Percentiles rank a stretch among this genome's conserved stretches.
phyloP scores from a whole-genome alignment of 2,888 invertebrate species.

The Esperia sulphurella region DNA sequence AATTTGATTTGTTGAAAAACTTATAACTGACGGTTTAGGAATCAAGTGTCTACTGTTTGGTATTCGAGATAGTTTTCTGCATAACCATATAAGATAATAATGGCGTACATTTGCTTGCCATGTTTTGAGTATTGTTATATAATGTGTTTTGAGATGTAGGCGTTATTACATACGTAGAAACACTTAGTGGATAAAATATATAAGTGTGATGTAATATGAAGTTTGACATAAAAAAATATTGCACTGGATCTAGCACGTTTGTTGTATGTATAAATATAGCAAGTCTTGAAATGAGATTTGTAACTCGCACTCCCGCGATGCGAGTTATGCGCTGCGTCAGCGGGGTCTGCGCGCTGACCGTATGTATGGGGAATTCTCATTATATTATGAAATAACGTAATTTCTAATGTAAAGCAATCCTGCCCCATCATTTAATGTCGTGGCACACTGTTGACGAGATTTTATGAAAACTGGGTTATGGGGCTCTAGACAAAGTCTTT shows the following conservation, averaged over 20 bases:
- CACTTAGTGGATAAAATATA: neutral
- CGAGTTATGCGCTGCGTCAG: too few relatives aligned
- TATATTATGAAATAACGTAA: neutral
- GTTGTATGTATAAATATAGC: constrained; percentile 1
- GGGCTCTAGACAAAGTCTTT: neutral
- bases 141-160: constrained; percentile 12
- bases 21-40: too few relatives aligned
- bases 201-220: neutral
- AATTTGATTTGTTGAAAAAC: too few relatives aligned
- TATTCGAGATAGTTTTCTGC: neutral
- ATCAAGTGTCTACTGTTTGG: too few relatives aligned
- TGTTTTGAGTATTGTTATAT: constrained; percentile 2
- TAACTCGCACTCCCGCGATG: too few relatives aligned
- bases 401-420: constrained; percentile 14
- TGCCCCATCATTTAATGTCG: constrained; percentile 24
- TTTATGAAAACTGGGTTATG: too few relatives aligned
- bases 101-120: neutral
- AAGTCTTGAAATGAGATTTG: too few relatives aligned
- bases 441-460: neutral
- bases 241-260: constrained; percentile 14
- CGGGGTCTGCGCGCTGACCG: too few relatives aligned
- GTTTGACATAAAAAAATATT: neutral
- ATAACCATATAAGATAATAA: neutral
- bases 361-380: neutral
- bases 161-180: constrained; percentile 2